Base-by-base conservation (phyloP, 2,113 vertebrate species). In the Pluvianellus socialis region DNA sequence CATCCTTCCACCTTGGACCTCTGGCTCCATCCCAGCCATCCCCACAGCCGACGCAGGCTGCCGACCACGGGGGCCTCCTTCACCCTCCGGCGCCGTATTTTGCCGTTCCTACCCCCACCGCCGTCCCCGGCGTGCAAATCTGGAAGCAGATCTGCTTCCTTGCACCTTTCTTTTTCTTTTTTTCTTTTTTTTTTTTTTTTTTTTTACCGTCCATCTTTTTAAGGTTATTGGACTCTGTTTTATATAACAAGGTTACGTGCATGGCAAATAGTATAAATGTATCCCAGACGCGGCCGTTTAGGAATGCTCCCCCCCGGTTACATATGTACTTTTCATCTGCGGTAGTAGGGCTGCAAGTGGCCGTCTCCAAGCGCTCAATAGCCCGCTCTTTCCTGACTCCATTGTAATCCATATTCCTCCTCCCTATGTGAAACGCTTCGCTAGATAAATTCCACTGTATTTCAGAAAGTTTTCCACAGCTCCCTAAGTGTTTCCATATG, bases 381-480 rank as follows among this genome's bases (percentile, higher is more conserved):
- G 91, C 96, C 90, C 45, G 59, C 93, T 95, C 92, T 74, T 96
- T 94, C 94, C 93, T 88, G 94, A 79, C 92, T 96, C 94, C 94
- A 95, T 88, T 96, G 92, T 95, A 97, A 96, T 94, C 96, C 93
- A 91, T 96, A 95, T 96, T 96, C 92, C 94, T 96, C 92, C 96
- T 96, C 96, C 91, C 96, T 58, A 63, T 28, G 86, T 67, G 91
- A 94, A 98, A 95, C 50, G 74, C 87, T 97, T 93, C 16, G 79
- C 96, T 97, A 94, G 94, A 86, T 98, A 95, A 97, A 96, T 96
- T 98, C 96, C 94, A 96, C 94, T 94, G 90, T 95, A 96, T 98
- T 98, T 98, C 97, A 98, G 97, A 98, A 97, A 98, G 96, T 98
- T 98, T 98, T 98, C 98, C 97, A 98, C 97, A 98, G 97, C 95